Evolutionary conservation across 1,140 invertebrate genomes (phyloP), one percentile per base, ranked within the genome.

Genomic region (Saccostrea glomerata): DNA sequence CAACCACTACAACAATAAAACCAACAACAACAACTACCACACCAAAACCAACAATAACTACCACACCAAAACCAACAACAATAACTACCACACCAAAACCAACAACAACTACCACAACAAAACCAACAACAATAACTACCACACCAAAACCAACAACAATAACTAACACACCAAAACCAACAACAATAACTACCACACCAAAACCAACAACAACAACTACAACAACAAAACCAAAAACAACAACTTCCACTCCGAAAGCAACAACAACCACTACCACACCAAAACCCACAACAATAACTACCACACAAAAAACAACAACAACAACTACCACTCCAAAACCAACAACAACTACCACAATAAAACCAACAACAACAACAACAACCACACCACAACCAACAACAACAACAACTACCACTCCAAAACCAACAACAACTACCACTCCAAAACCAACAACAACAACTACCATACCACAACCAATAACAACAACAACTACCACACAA

Each of bases 311-410:
- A 54, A 47, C 82, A 0, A 54, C 40, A 40, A 17, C 82, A 15
- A 15, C 82, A 0, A 47, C 82, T 20, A 9, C 82, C 9, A 55
- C 36, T 0, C 20, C 36, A 54, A n/a, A 30, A 54, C 17, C 82
- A n/a, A 83, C 82, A 40, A 55, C 36, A 17, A 83, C 82, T 17
- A 40, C 82, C 6, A 83, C 82, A 40, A n/a, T 13, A 83, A 55
- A 4, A 0, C 9, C 82, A 13, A n/a, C 82, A 47, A 55, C 82
- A 20, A 82, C 82, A 15, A 40, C 82, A 5, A 82, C 82, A 47
- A 82, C 66, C 9, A 15, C 82, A 20, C 36, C 36, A 15, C 0
- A 54, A 36, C 30, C 77, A 4, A 13, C 40, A 82, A 20, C 82
- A 17, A 5, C 36, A 83, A 83, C 36, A 47, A 83, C 82, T 0